Evolutionary conservation across 1,140 invertebrate genomes (phyloP), one percentile per base, ranked within the genome.

Genomic region (Musca domestica): DNA sequence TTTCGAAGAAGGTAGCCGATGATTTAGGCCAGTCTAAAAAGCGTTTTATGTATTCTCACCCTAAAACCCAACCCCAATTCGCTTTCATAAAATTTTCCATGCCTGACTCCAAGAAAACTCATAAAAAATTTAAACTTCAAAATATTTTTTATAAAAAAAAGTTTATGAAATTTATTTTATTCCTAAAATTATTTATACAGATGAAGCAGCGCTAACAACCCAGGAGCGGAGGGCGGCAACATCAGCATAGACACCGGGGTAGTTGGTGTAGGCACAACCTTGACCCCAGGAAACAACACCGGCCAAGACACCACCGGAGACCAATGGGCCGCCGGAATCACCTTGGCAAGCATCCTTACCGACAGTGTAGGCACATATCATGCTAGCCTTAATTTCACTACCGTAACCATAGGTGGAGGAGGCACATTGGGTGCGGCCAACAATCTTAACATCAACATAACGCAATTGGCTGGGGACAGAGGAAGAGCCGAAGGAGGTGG

Each of bases 231-330:
- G 61, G 1, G 65, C 25, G 2, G 77, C 71, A 12, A 89, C 82
- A 67, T 87, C 83, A 0, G 87, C 86, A 72, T 89, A 90, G 7
- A 90, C 86, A 4, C 89, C 88, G 0, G 89, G 88, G 22, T 78
- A 78, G 47, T 75, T 70, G 9, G 56, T 3, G 10, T 71, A 54
- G 3, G 64, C 76, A 63, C 76, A 78, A 10, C 69, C 83, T 47
- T 83, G 80, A 9, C 88, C 89, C 85, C 88, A 90, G n/a, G 87
- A 88, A 0, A 88, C 84, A 46, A 90, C 77, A 64, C 89, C 89
- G 27, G 82, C 76, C 34, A 83, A 65, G 2, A 63, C 56, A 12
- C 73, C 69, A 3, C 75, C 64, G 14, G 68, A 64, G 3, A 84
- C 74, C 66, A 86, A 71, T 20, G 85, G 83, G 7, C 86, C 84